These are phyloP conservation scores for Pipistrellus nathusii DNA, from an alignment of 2,797 vertebrate species.

Conservation along the genomic window DNA sequence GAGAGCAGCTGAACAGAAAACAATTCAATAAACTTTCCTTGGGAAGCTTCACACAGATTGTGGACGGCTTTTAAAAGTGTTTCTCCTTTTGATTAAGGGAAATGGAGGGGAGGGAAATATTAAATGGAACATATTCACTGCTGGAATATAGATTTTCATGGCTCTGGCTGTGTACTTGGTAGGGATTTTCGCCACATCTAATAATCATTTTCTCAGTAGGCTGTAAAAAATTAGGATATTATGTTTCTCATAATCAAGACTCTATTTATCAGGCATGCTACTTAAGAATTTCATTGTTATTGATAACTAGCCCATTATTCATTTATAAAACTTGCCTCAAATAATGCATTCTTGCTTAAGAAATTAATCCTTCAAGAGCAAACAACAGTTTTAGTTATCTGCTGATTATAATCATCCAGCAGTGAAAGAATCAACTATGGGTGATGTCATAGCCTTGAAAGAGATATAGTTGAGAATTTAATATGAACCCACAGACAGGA, in stretches of 20 bases:
- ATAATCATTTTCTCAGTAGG: constrained; percentile 79
- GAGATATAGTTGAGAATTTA: constrained; percentile 67
- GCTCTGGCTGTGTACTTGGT: neutral
- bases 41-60: constrained; percentile 57
- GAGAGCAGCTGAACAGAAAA: constrained; percentile 64
- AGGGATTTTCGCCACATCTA: constrained; percentile 71
- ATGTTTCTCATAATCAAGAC: constrained; percentile 71
- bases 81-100: constrained; percentile 70
- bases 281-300: constrained; percentile 83
- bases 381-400: constrained; percentile 80
- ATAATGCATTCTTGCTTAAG: constrained; percentile 74
- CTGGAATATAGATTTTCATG: constrained; percentile 68
- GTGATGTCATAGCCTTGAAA: constrained; percentile 73
- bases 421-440: constrained; percentile 71
- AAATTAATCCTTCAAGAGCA: constrained; percentile 77
- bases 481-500: constrained; percentile 56
- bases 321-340: constrained; percentile 80
- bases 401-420: constrained; percentile 80
- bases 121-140: constrained; percentile 59
- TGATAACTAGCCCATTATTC: constrained; percentile 80
- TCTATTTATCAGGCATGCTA: constrained; percentile 75
- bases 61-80: constrained; percentile 54
- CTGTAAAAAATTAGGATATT: constrained; percentile 68
- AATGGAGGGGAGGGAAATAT: constrained; percentile 36
- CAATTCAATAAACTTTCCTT: constrained; percentile 66